Evolutionary conservation across 2,888 invertebrate species (phyloP).

Genomic region (Melanargia galathea): DNA sequence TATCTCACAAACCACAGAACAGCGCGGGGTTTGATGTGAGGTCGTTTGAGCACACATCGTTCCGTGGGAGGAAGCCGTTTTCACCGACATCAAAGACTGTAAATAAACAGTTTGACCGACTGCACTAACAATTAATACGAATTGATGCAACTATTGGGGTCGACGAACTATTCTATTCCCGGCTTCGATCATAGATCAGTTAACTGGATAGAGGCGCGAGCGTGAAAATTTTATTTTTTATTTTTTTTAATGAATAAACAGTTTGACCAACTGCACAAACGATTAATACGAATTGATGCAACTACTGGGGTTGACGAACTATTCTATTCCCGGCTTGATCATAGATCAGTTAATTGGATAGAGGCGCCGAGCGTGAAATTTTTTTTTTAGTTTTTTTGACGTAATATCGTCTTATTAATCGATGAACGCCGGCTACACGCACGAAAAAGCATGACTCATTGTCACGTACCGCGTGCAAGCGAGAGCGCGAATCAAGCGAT

Average conservation of each 20-base stretch:
- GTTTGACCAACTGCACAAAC: slow-evolving; percentile 52
- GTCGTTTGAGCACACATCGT: slow-evolving; percentile 11
- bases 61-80: slow-evolving; percentile 28
- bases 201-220: slow-evolving; percentile 20
- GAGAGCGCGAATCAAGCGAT: too few relatives aligned
- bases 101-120: slow-evolving; percentile 40
- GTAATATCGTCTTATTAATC: too few relatives aligned
- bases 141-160: slow-evolving; percentile 73
- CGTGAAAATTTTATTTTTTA: slow-evolving; percentile 15
- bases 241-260: too few relatives aligned
- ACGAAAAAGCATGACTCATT: too few relatives aligned
- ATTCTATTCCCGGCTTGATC: slow-evolving; percentile 61
- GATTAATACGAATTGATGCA: slow-evolving; percentile 75
- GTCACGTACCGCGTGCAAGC: too few relatives aligned
- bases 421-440: too few relatives aligned
- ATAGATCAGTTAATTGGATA: slow-evolving; percentile 43
- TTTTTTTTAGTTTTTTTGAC: too few relatives aligned
- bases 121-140: slow-evolving; percentile 68
- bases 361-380: slow-evolving; percentile 19
- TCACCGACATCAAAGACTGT: slow-evolving; percentile 32
- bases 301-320: slow-evolving; percentile 65
- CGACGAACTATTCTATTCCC: slow-evolving; percentile 67
- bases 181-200: slow-evolving; percentile 49
- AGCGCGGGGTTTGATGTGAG: not conserved
- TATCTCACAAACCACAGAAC: not conserved